Percentiles rank a stretch among this genome's conserved stretches.
phyloP scores from a whole-genome alignment of 1,140 invertebrate genomes.

The Eumeta japonica region DNA sequence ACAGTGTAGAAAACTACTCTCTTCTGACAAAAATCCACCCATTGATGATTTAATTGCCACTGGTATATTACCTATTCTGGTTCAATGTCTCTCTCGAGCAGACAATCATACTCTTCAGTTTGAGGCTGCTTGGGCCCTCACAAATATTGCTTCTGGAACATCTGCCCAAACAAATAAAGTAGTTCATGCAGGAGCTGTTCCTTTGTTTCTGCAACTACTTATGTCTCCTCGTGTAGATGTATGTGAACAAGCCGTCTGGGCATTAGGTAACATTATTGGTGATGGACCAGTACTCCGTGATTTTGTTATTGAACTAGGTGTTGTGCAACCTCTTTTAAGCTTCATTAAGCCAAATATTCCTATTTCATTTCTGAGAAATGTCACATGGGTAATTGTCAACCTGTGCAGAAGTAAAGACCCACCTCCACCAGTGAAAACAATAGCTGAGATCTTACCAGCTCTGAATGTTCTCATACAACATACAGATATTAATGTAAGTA shows the following conservation, averaged over 20 bases:
- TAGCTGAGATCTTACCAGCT: constrained; percentile 91
- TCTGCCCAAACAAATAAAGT: constrained; percentile 95
- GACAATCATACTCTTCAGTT: constrained; percentile 94
- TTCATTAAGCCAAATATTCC: constrained; percentile 94
- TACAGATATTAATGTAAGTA: constrained; percentile 89
- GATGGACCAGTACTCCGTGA: constrained; percentile 89
- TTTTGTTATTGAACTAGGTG: constrained; percentile 87
- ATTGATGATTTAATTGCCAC: constrained; percentile 93
- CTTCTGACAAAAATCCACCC: constrained; percentile 97
- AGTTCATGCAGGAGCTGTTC: constrained; percentile 91
- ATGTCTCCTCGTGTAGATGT: constrained; percentile 94
- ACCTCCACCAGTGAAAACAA: constrained; percentile 81
- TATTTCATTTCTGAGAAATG: constrained; percentile 89
- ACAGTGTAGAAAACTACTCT: constrained; percentile 89
- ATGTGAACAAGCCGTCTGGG: constrained; percentile 99
- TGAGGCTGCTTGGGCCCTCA: constrained; percentile 98
- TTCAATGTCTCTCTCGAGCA: constrained; percentile 82
- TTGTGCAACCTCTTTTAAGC: constrained; percentile 82
- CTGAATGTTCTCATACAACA: constrained; percentile 93
- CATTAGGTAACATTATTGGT: constrained; percentile 92
- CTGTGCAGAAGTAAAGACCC: constrained; percentile 96
- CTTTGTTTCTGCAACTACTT: constrained; percentile 88
- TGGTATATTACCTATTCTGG: constrained; percentile 92
- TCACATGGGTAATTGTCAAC: constrained; percentile 98
- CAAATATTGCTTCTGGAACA: constrained; percentile 98